These are phyloP conservation scores for Coryphaenoides rupestris DNA, from an alignment of 2,113 vertebrate species.

Conservation along the genomic window DNA sequence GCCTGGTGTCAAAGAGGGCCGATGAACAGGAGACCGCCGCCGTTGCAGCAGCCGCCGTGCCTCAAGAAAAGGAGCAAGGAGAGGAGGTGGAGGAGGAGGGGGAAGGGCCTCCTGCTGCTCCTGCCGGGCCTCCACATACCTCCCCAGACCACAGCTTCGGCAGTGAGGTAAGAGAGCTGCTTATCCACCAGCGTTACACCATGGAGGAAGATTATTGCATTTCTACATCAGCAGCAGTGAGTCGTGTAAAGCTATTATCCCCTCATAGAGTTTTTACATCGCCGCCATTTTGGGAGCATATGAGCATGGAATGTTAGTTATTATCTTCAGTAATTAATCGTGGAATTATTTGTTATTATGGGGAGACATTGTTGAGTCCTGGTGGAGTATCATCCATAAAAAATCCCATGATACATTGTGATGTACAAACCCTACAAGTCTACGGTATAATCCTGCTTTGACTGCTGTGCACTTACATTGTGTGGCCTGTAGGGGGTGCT, in stretches of 20 bases:
- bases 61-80: conserved; percentile 55
- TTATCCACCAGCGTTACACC: neutral
- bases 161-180: conserved; percentile 66
- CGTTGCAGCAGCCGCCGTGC: conserved; percentile 20
- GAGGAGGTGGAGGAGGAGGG: conserved; percentile 60
- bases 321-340: no score
- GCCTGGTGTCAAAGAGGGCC: conserved; percentile 19
- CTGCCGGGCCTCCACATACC: conserved; percentile 63
- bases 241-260: neutral
- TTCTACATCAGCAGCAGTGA: neutral
- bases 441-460: no score
- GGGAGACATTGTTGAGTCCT: no score
- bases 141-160: conserved; percentile 77
- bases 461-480: neutral
- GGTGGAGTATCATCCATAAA: no score
- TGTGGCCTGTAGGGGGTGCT: conserved; percentile 76
- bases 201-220: no score
- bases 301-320: no score
- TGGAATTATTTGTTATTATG: no score
- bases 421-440: neutral
- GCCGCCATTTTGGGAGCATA: no score
- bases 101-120: conserved; percentile 39
- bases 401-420: no score
- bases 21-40: conserved; percentile 14
- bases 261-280: neutral